A percentile compares a stretch with the other conserved stretches of the same genome.
These are phyloP conservation scores for Peromyscus melanophrys DNA, from an alignment of 2,797 vertebrate species.

Conservation along the genomic window DNA sequence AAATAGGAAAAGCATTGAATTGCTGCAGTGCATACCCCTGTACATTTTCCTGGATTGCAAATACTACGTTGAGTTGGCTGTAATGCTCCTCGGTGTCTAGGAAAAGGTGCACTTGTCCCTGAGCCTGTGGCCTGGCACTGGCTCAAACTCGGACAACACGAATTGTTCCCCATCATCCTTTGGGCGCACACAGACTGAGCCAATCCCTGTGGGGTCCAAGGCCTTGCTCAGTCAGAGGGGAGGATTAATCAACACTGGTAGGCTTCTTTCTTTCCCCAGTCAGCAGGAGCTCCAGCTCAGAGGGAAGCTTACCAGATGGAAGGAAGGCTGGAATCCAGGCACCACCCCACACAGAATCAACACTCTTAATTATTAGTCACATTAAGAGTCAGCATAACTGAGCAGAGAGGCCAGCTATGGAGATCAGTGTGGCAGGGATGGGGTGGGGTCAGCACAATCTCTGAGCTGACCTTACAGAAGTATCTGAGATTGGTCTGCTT, in stretches of 20 bases:
- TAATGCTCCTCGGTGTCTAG: background rate
- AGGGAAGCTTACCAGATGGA: constrained; percentile 77
- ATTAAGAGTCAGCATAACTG: constrained; percentile 65
- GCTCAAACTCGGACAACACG: background rate
- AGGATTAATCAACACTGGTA: constrained; percentile 79
- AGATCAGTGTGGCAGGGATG: background rate
- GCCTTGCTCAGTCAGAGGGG: constrained; percentile 77
- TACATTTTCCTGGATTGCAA: background rate
- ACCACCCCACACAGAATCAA: constrained; percentile 56
- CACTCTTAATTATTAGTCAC: constrained; percentile 75
- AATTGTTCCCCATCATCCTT: constrained; percentile 39
- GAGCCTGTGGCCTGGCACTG: background rate
- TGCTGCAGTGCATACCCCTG: background rate
- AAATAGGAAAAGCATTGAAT: background rate
- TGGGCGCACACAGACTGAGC: constrained; percentile 1
- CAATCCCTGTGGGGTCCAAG: constrained; percentile 40
- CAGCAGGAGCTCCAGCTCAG: constrained; percentile 60
- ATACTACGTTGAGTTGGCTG: background rate
- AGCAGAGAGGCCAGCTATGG: constrained; percentile 23
- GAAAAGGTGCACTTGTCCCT: background rate
- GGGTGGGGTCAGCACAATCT: background rate
- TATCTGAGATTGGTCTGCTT: background rate
- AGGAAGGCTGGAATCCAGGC: constrained; percentile 75
- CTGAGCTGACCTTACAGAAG: background rate
- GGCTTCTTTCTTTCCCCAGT: constrained; percentile 69